Evolutionary conservation across 2,797 vertebrate genomes (phyloP), one percentile per base, ranked within the genome.

Genomic region (Trachurus trachurus): DNA sequence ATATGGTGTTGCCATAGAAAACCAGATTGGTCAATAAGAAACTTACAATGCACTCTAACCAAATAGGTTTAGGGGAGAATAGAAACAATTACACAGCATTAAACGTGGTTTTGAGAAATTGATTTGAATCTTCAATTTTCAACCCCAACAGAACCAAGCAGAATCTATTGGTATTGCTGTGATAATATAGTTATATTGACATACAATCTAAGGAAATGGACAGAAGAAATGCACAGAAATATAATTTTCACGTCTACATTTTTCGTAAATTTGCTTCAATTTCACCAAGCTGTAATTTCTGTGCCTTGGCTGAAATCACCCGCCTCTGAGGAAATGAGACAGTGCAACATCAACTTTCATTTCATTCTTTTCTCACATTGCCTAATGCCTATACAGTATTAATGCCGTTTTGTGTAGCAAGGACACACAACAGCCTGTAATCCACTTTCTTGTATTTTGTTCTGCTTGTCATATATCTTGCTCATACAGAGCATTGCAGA

Each of bases 1-100:
- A 87, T 91, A 89, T 71, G 78, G 64, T 7, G 54, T 87, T 71
- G 64, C 47, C 56, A 73, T 45, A 65, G 71, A 39, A 80, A 71
- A 86, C 69, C 69, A 70, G 54, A 67, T 34, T 26, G 57, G 67
- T 79, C 40, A 77, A 50, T 79, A 78, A 71, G 45, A 58, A 67
- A 83, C 53, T 56, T 60, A 40, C 26, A 67, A 65, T 75, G 21
- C 53, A 34, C 26, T 63, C 61, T 57, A 40, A 87, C n/a, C 29
- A 74, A 76, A 56, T 64, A 19, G 29, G 34, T 72, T 47, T 57
- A 21, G 3, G 3, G 37, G 22, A 70, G 19, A 77, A 59, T 31
- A 12, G 26, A 74, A 73, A 65, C 54, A 49, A 50, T 39, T 1
- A 29, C 31, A 10, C 19, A 49, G 12, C 11, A 52, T 44, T 60